phyloP scores from a whole-genome alignment of 2,113 vertebrate species.

The Erythrolamprus reginae region DNA sequence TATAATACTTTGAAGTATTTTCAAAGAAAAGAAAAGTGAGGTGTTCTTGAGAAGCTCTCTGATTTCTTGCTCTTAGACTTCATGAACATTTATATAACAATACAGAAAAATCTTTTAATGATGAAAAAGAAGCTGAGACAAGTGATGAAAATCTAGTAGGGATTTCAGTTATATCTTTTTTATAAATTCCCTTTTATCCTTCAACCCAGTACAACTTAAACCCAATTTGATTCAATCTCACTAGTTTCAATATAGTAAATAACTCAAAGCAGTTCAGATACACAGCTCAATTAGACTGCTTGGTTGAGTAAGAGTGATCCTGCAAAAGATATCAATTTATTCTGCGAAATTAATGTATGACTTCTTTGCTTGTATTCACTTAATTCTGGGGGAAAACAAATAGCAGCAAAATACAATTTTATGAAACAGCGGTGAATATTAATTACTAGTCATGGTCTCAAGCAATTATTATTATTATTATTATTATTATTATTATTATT shows the following conservation, averaged over 20 bases:
- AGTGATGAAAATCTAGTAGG: neutral
- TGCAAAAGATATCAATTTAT: neutral
- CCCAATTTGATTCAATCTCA: neutral
- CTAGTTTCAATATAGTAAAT: neutral
- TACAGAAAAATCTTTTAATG: neutral
- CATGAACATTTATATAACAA: neutral
- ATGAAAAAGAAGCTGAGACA: neutral
- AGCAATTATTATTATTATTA: no score
- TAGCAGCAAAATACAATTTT: neutral
- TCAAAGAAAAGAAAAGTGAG: neutral
- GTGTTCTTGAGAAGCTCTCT: neutral
- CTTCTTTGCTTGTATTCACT: neutral
- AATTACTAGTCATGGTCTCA: neutral
- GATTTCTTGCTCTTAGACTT: neutral
- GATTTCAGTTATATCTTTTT: neutral
- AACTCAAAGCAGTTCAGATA: neutral
- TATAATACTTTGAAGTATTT: neutral
- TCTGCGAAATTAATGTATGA: neutral
- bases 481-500: no score
- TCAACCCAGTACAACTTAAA: no score
- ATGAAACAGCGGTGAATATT: neutral
- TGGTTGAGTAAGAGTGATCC: neutral
- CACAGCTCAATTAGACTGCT: neutral
- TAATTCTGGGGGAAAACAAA: neutral
- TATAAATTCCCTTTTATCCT: neutral